Evolutionary conservation across 2,797 vertebrate species (phyloP).

Genomic region (Notoglanidium macrostoma): DNA sequence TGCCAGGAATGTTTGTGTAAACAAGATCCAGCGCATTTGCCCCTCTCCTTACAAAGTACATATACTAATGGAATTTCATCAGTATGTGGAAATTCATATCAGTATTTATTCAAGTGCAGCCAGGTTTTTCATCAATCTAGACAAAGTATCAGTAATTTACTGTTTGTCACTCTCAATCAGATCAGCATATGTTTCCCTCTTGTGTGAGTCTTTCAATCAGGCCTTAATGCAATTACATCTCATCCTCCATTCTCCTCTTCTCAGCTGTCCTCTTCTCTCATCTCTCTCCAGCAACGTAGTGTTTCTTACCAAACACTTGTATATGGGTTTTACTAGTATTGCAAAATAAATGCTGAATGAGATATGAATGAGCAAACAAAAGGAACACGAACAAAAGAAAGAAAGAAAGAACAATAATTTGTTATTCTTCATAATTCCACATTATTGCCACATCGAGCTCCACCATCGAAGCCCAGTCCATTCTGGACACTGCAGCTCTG

Average conservation of each 20-base stretch:
- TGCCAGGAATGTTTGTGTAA: too few species aligned
- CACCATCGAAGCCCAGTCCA: neutral
- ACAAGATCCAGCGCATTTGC: too few species aligned
- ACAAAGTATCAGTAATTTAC: constrained; percentile 21
- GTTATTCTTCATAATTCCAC: neutral
- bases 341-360: neutral
- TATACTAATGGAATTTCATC: too few species aligned
- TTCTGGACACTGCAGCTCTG: neutral
- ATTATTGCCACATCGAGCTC: neutral
- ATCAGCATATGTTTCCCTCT: constrained; percentile 20
- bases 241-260: neutral
- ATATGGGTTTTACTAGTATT: neutral
- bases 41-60: too few species aligned
- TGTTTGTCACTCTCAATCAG: constrained; percentile 33
- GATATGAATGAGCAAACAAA: rapidly evolving
- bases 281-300: neutral
- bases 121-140: constrained; percentile 16
- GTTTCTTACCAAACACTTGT: neutral
- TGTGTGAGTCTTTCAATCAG: constrained; percentile 43
- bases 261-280: neutral
- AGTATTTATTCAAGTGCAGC: constrained; percentile 33
- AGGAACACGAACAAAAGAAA: neutral
- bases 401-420: neutral
- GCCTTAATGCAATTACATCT: constrained; percentile 6
- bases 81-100: too few species aligned